A percentile compares a stretch with the other conserved stretches of the same genome.
Evolutionary conservation across 2,888 invertebrate genomes (phyloP).

Genomic region (Odontothrips loti): DNA sequence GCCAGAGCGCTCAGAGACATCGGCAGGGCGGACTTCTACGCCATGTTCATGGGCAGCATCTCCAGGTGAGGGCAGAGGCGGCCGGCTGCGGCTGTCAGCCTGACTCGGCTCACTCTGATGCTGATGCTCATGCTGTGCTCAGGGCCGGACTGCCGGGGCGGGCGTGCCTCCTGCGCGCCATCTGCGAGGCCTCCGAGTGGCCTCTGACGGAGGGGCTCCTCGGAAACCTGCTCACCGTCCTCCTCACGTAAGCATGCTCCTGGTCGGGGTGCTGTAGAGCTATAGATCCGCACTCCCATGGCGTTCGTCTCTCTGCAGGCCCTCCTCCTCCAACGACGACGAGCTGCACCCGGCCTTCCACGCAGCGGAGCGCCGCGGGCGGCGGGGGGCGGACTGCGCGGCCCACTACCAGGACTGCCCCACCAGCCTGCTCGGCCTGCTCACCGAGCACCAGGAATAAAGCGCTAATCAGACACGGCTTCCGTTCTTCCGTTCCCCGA

Average conservation of each 20-base stretch:
- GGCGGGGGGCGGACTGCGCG: slow-evolving; percentile 30
- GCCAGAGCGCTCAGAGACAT: slow-evolving; percentile 52
- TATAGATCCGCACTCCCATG: too few species aligned
- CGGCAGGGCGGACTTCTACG: slow-evolving; percentile 54
- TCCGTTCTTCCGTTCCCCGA: background rate
- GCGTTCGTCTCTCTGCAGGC: background rate
- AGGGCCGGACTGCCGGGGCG: slow-evolving; percentile 58
- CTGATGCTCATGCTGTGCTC: slow-evolving; percentile 31
- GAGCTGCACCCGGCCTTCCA: slow-evolving; percentile 31
- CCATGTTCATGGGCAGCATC: slow-evolving; percentile 40
- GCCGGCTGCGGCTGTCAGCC: background rate
- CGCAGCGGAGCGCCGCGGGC: slow-evolving; percentile 34
- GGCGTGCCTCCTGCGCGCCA: slow-evolving; percentile 59
- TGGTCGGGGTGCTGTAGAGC: too few species aligned
- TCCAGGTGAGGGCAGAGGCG: background rate
- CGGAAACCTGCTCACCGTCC: slow-evolving; percentile 61
- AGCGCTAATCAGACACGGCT: background rate
- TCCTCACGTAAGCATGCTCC: slow-evolving; percentile 60
- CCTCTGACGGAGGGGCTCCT: slow-evolving; percentile 59
- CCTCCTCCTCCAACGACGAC: background rate
- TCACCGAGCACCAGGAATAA: background rate
- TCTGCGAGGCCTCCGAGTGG: slow-evolving; percentile 60
- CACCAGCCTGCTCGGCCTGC: slow-evolving; percentile 33
- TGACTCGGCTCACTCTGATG: background rate
- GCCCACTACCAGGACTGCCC: slow-evolving; percentile 33